Conservation (phyloP, 2,888 invertebrate species). For the Blomia tropicalis region DNA sequence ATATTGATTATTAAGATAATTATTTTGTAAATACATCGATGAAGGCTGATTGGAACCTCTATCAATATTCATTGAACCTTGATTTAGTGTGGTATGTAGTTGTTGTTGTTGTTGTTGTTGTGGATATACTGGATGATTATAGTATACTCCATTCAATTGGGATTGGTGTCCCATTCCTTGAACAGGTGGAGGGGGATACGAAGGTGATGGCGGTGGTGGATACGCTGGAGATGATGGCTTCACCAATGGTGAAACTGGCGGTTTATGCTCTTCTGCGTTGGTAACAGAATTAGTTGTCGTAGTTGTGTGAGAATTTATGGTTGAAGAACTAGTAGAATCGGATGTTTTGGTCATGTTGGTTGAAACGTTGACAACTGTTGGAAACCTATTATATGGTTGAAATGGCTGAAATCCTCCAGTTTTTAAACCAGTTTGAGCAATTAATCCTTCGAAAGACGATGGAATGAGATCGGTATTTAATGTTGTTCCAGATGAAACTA, state of each 20-base stretch:
- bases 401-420: background rate
- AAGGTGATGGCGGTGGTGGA: slow-evolving; percentile 1
- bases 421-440: slow-evolving; percentile 23
- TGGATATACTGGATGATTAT: background rate
- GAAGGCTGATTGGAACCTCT: background rate
- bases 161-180: background rate
- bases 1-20: slow-evolving; percentile 4
- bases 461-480: slow-evolving; percentile 23
- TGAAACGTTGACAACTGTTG: background rate
- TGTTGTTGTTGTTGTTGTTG: background rate
- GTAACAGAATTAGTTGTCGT: background rate
- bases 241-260: background rate
- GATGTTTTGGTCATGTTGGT: background rate
- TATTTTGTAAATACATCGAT: background rate
- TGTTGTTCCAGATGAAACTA: slow-evolving; percentile 4
- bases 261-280: background rate
- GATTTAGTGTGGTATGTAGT: background rate
- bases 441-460: slow-evolving; percentile 23
- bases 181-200: background rate
- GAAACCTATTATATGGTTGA: background rate
- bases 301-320: background rate
- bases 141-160: background rate
- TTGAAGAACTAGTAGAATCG: background rate
- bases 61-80: too few relatives aligned
- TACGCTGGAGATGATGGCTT: background rate